phyloP scores from a whole-genome alignment of 2,113 vertebrate genomes.

The Emydocephalus ijimae region DNA sequence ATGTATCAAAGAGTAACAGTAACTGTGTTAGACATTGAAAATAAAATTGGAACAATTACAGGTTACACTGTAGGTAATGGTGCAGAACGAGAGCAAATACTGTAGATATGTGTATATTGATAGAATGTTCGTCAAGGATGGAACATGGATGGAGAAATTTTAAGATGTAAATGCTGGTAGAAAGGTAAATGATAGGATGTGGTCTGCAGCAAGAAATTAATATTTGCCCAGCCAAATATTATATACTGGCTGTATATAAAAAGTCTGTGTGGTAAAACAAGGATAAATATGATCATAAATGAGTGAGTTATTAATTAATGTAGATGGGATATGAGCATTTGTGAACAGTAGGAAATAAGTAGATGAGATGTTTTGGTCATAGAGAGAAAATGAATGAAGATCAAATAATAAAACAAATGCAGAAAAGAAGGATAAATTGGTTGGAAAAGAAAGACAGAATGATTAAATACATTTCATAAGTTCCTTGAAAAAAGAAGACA shows the following conservation, averaged over 20 bases:
- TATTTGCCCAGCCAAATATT: not conserved
- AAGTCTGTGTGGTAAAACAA: not conserved
- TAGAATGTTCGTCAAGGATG: too few species aligned
- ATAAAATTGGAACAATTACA: not conserved
- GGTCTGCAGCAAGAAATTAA: not conserved
- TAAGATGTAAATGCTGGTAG: not conserved
- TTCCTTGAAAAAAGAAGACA: not conserved
- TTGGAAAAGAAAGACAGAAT: not conserved
- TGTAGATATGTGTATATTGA: too few species aligned
- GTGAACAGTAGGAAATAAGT: not conserved
- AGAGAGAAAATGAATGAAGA: not conserved
- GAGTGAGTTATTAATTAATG: not conserved
- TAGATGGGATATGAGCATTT: not conserved
- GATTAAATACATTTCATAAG: not conserved
- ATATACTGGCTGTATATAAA: not conserved
- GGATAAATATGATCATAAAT: not conserved
- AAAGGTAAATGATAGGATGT: not conserved
- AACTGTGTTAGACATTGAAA: not conserved
- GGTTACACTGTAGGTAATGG: not conserved
- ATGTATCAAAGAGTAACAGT: not conserved
- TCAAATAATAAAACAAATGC: not conserved
- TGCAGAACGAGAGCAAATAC: not conserved
- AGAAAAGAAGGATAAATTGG: not conserved
- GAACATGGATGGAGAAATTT: not conserved
- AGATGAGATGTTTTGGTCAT: not conserved